Evolutionary conservation across 1,140 invertebrate genomes (phyloP).

Genomic region (Drosophila paulistorum): DNA sequence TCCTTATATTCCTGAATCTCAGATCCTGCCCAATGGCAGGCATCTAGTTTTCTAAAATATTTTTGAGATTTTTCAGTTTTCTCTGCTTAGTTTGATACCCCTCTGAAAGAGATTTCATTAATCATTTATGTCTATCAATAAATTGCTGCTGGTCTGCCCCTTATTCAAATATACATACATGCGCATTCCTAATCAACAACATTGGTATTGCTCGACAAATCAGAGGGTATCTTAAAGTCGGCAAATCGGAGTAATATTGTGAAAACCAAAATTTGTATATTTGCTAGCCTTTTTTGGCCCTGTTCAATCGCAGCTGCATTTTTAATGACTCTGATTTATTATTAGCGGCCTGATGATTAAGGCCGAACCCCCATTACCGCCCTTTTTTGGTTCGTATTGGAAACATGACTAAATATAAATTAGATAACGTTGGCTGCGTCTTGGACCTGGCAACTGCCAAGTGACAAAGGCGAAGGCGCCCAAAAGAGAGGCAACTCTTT

Average conservation of each 20-base stretch:
- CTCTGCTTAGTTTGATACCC: too few species aligned
- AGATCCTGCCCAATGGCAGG: constrained; percentile 20
- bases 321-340: constrained; percentile 83
- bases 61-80: background rate
- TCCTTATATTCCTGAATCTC: background rate
- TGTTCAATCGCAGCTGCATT: constrained; percentile 74
- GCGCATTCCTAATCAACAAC: too few species aligned
- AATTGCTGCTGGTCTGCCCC: too few species aligned
- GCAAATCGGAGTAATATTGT: constrained; percentile 18
- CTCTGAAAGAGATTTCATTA: too few species aligned
- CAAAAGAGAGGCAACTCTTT: constrained; percentile 51
- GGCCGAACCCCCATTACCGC: constrained; percentile 46
- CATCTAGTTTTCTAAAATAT: constrained; percentile 28
- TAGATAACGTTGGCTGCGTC: constrained; percentile 62
- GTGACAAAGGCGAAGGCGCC: constrained; percentile 2
- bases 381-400: constrained; percentile 17
- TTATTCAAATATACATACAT: too few species aligned
- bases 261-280: constrained; percentile 2
- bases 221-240: constrained; percentile 8
- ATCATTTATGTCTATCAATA: too few species aligned
- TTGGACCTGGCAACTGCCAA: constrained; percentile 65
- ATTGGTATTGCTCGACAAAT: too few species aligned
- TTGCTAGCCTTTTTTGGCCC: constrained; percentile 49
- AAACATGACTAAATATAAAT: constrained; percentile 67
- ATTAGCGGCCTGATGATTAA: constrained; percentile 82